phyloP scores from a whole-genome alignment of 2,888 invertebrate species.

The Amiota minor region DNA sequence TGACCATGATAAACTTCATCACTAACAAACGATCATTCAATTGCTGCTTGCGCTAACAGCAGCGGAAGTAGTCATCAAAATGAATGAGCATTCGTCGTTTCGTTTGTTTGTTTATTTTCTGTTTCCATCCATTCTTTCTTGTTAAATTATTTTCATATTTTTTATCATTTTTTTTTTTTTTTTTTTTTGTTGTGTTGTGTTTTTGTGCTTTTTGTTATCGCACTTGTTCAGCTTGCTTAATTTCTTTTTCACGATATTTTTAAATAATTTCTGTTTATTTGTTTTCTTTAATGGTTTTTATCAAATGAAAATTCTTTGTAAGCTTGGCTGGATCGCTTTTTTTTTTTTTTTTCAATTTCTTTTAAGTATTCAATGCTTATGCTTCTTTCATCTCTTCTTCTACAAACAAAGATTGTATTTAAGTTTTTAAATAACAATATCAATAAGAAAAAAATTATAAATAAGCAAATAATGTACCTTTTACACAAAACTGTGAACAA shows the following conservation, averaged over 20 bases:
- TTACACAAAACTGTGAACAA: too few species aligned
- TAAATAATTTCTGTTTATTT: not conserved
- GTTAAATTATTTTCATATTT: conserved; percentile 29
- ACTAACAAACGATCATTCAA: not conserved
- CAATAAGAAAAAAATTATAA: too few species aligned
- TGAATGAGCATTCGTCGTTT: not conserved
- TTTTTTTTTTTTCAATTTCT: not conserved
- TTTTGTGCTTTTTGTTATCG: conserved; percentile 34
- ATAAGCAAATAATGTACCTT: too few species aligned
- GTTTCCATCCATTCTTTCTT: too few species aligned
- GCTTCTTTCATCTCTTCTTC: too few species aligned
- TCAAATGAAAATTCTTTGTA: not conserved
- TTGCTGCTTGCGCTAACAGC: not conserved
- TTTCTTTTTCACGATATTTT: conserved; percentile 35
- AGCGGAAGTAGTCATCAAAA: conserved; percentile 60
- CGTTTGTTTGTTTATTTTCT: too few species aligned
- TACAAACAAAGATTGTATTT: too few species aligned
- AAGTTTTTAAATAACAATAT: conserved; percentile 32
- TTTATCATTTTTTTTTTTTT: conserved; percentile 14
- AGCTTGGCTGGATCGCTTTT: not conserved
- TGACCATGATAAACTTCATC: not conserved
- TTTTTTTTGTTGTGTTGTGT: conserved; percentile 2
- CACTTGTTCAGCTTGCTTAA: conserved; percentile 42
- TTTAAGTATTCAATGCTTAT: not conserved
- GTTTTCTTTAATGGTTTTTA: conserved; percentile 31